Percentiles rank a stretch among this genome's conserved stretches.
phyloP scores from a whole-genome alignment of 2,113 vertebrate genomes.

The Dasyornis broadbenti region DNA sequence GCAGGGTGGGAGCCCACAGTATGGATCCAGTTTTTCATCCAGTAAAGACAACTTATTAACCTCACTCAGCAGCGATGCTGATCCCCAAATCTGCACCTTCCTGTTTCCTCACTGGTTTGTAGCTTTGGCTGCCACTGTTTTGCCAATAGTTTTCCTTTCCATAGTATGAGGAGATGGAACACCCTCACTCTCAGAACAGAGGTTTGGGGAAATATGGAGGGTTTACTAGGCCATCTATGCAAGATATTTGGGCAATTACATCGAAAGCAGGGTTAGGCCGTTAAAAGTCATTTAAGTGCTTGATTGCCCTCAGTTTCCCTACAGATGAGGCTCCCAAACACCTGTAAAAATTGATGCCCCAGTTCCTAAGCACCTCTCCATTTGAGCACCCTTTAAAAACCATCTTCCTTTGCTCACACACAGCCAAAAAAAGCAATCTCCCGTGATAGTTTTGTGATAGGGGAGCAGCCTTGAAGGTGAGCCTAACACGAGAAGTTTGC shows the following conservation, averaged over 20 bases:
- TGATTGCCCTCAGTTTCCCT: background rate
- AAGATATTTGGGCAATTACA: background rate
- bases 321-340: background rate
- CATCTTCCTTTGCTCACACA: background rate
- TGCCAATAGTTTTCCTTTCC: background rate
- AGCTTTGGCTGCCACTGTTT: background rate
- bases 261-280: background rate
- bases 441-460: rapidly evolving
- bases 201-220: background rate
- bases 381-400: background rate
- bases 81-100: background rate
- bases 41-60: background rate
- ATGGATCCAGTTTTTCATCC: background rate
- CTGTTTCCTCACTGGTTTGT: background rate
- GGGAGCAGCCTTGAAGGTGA: background rate
- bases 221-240: background rate
- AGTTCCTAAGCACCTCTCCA: background rate
- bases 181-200: background rate
- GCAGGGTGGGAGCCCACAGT: rapidly evolving
- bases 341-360: background rate
- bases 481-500: background rate
- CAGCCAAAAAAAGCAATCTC: background rate
- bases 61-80: rapidly evolving
- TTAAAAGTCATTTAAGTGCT: background rate
- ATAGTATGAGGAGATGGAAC: background rate